Evolutionary conservation across 2,797 vertebrate species (phyloP).

Genomic region (Diplodus sargus): DNA sequence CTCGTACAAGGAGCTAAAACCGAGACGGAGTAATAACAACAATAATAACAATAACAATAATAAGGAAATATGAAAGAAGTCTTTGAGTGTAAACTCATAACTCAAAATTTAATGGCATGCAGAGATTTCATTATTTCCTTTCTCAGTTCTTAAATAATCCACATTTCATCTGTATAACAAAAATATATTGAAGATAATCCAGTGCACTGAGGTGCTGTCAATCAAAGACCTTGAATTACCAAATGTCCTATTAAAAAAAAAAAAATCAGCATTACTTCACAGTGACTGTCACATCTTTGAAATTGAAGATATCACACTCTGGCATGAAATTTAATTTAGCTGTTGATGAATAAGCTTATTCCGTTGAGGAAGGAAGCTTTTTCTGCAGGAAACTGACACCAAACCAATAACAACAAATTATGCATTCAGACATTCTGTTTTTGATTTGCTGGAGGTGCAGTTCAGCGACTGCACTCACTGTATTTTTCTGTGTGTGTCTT

Average conservation of each 20-base stretch:
- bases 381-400: background rate
- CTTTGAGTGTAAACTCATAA: constrained; percentile 18
- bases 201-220: background rate
- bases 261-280: background rate
- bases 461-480: background rate
- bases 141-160: background rate
- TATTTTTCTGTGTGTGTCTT: background rate
- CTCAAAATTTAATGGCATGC: background rate
- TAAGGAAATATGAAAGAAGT: constrained; percentile 6
- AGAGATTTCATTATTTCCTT: constrained; percentile 2
- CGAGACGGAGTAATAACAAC: background rate
- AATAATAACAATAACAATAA: background rate
- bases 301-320: constrained; percentile 10
- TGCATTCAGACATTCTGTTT: background rate
- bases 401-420: background rate
- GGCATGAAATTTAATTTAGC: constrained; percentile 7
- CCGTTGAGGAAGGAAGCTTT: background rate
- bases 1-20: background rate
- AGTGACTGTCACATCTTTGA: constrained; percentile 17
- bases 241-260: constrained; percentile 15
- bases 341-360: constrained; percentile 27
- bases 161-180: background rate
- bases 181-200: constrained; percentile 7
- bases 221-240: constrained; percentile 9
- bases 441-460: background rate